These are phyloP conservation scores for Dione vanillae DNA, from an alignment of 2,888 invertebrate genomes.

Conservation along the genomic window DNA sequence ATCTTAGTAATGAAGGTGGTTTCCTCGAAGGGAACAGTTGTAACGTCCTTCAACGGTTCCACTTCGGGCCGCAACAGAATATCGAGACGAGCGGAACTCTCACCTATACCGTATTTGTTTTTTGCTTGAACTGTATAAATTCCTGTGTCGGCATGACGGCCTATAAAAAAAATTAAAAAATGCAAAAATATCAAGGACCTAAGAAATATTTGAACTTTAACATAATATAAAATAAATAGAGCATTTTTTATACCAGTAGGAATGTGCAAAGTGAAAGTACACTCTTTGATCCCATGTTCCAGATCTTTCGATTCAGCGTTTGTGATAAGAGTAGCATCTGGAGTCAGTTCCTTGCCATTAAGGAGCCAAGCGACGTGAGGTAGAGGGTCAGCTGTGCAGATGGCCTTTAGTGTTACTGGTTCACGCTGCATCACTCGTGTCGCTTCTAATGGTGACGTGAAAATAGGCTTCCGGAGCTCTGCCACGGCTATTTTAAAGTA, in stretches of 20 bases:
- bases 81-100: slow-evolving; percentile 90
- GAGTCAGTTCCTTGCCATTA: slow-evolving; percentile 87
- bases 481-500: slow-evolving; percentile 84
- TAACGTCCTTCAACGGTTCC: slow-evolving; percentile 89
- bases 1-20: slow-evolving; percentile 92
- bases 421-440: slow-evolving; percentile 88
- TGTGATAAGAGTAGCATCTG: slow-evolving; percentile 86
- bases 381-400: slow-evolving; percentile 94
- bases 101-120: slow-evolving; percentile 91
- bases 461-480: slow-evolving; percentile 90
- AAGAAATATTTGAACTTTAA: too few relatives aligned
- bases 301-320: slow-evolving; percentile 87
- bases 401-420: slow-evolving; percentile 87
- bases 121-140: slow-evolving; percentile 91
- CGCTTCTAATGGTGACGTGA: slow-evolving; percentile 87
- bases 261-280: slow-evolving; percentile 90
- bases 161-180: slow-evolving; percentile 62
- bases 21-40: slow-evolving; percentile 90
- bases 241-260: slow-evolving; percentile 83
- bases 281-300: slow-evolving; percentile 91
- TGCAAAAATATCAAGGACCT: too few relatives aligned
- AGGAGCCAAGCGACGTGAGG: slow-evolving; percentile 94
- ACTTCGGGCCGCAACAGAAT: slow-evolving; percentile 92
- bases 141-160: slow-evolving; percentile 91
- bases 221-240: not conserved